A percentile compares a stretch with the other conserved stretches of the same genome.
Evolutionary conservation across 2,113 vertebrate species (phyloP).

Genomic region (Hipposideros armiger): DNA sequence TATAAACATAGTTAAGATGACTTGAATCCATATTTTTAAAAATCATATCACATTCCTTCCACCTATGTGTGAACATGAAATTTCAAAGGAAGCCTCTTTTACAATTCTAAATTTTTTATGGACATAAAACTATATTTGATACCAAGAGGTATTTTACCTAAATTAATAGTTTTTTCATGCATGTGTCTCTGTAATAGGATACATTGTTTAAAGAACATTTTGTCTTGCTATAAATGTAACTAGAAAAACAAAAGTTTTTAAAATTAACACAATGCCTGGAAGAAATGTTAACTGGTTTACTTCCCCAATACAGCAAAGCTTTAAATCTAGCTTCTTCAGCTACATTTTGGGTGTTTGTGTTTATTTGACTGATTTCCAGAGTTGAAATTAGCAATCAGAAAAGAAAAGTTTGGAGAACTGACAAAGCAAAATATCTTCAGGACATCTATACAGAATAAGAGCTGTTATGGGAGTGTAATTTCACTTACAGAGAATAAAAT

Average conservation of each 20-base stretch:
- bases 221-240: slow-evolving; percentile 8
- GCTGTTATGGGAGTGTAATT: slow-evolving; percentile 65
- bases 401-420: slow-evolving; percentile 67
- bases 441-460: slow-evolving; percentile 68
- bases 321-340: slow-evolving; percentile 61
- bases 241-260: slow-evolving; percentile 11
- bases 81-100: slow-evolving; percentile 44
- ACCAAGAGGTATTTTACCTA: slow-evolving; percentile 31
- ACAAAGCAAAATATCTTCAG: slow-evolving; percentile 79
- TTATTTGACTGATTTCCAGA: slow-evolving; percentile 78
- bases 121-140: slow-evolving; percentile 49
- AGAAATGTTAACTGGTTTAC: slow-evolving; percentile 40
- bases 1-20: slow-evolving; percentile 53
- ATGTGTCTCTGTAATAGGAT: not conserved
- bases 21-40: slow-evolving; percentile 29
- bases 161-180: not conserved
- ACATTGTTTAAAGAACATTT: slow-evolving; percentile 47
- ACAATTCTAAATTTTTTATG: slow-evolving; percentile 56
- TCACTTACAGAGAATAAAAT: slow-evolving; percentile 62
- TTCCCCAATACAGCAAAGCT: slow-evolving; percentile 36
- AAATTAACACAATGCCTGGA: slow-evolving; percentile 42
- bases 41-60: not conserved
- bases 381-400: slow-evolving; percentile 79
- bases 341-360: slow-evolving; percentile 65
- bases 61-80: not conserved